phyloP scores from a whole-genome alignment of 2,888 invertebrate genomes.

The Blastobasis lacticolella region DNA sequence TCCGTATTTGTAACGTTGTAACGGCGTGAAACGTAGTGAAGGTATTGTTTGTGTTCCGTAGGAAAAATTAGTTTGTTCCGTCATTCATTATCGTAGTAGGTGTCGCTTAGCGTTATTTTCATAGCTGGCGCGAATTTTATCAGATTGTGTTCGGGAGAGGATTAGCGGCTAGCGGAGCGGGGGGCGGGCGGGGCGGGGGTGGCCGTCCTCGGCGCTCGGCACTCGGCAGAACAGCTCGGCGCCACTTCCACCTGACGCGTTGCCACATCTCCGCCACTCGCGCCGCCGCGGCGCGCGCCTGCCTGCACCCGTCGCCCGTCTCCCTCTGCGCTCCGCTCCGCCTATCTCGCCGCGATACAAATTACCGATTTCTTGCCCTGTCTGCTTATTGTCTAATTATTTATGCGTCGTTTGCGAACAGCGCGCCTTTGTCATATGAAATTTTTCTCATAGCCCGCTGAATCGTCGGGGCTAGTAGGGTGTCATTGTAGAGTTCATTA shows the following conservation, averaged over 20 bases:
- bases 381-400: constrained; percentile 72
- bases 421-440: constrained; percentile 54
- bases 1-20: constrained; percentile 18
- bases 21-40: constrained; percentile 15
- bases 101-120: constrained; percentile 70
- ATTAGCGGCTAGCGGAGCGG: constrained; percentile 53
- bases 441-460: constrained; percentile 50
- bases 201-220: constrained; percentile 55
- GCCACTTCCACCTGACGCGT: constrained; percentile 73
- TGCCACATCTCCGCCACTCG: constrained; percentile 61
- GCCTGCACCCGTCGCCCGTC: constrained; percentile 59
- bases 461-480: constrained; percentile 57
- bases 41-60: no score
- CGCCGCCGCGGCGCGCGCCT: constrained; percentile 46
- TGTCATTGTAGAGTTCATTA: constrained; percentile 60
- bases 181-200: constrained; percentile 39
- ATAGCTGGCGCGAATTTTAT: constrained; percentile 74
- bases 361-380: constrained; percentile 70
- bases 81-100: constrained; percentile 65
- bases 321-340: constrained; percentile 61
- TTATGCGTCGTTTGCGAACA: constrained; percentile 64
- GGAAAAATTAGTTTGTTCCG: constrained; percentile 19
- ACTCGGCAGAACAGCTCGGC: constrained; percentile 48
- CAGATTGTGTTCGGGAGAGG: constrained; percentile 70
- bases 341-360: constrained; percentile 67